Percentiles rank a stretch among this genome's conserved stretches.
phyloP scores from a whole-genome alignment of 1,140 invertebrate species.

The Drosophila erecta region DNA sequence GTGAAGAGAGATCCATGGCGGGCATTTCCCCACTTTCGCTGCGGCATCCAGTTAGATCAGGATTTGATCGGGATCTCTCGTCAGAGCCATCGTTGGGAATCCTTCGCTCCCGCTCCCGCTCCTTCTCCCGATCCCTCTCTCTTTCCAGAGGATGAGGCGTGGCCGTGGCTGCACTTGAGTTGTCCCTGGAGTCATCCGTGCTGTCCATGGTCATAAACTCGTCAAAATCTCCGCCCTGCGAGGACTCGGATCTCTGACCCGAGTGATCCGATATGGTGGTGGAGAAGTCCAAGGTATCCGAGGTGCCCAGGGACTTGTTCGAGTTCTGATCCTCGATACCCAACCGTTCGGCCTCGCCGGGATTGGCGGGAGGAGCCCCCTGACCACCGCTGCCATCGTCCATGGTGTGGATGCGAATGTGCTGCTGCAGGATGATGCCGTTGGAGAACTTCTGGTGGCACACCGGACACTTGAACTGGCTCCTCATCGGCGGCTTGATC shows the following conservation, averaged over 20 bases:
- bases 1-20: slow-evolving; percentile 75
- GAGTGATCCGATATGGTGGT: slow-evolving; percentile 79
- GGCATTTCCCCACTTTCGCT: slow-evolving; percentile 54
- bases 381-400: slow-evolving; percentile 87
- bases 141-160: slow-evolving; percentile 54
- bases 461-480: slow-evolving; percentile 98
- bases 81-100: slow-evolving; percentile 39
- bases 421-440: slow-evolving; percentile 97
- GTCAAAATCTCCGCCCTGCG: slow-evolving; percentile 79
- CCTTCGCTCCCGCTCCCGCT: slow-evolving; percentile 3
- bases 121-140: slow-evolving; percentile 26
- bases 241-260: slow-evolving; percentile 77
- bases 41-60: slow-evolving; percentile 46
- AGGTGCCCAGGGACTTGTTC: slow-evolving; percentile 76
- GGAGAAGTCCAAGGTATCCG: slow-evolving; percentile 80
- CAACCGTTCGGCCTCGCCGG: slow-evolving; percentile 41
- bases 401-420: slow-evolving; percentile 96
- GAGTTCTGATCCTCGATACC: slow-evolving; percentile 78
- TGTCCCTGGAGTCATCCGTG: slow-evolving; percentile 78
- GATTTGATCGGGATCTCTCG: slow-evolving; percentile 51
- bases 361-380: slow-evolving; percentile 4
- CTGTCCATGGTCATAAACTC: slow-evolving; percentile 84
- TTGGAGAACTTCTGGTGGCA: slow-evolving; percentile 99
- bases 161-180: slow-evolving; percentile 56
- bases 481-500: slow-evolving; percentile 95